A percentile compares a stretch with the other conserved stretches of the same genome.
Evolutionary conservation across 2,113 vertebrate species (phyloP).

Genomic region (Jacana jacana): DNA sequence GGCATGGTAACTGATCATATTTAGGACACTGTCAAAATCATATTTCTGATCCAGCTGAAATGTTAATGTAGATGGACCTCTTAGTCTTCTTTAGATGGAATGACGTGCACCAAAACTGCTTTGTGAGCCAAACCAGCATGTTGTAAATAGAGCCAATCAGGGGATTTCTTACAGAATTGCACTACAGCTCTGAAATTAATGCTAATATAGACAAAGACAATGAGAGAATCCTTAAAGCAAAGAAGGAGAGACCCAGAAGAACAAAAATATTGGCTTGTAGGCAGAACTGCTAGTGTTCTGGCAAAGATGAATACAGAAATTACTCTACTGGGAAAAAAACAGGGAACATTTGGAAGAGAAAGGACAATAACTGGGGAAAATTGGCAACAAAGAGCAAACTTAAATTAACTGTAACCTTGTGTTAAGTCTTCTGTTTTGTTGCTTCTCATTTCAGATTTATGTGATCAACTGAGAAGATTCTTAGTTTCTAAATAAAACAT

Average conservation of each 20-base stretch:
- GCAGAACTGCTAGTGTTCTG: slow-evolving; percentile 15
- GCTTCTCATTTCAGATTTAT: slow-evolving; percentile 4
- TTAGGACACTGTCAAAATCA: neutral
- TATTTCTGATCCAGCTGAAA: neutral
- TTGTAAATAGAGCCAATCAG: neutral
- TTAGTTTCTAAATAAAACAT: neutral
- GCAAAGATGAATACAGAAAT: slow-evolving; percentile 1
- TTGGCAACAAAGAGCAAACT: neutral
- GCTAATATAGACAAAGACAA: neutral
- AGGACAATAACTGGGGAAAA: slow-evolving; percentile 24
- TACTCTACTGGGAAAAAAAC: neutral
- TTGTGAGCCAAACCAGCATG: neutral
- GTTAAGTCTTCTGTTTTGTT: slow-evolving; percentile 2
- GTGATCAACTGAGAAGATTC: neutral
- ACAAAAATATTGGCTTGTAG: neutral
- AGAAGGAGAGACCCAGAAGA: neutral
- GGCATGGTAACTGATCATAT: neutral
- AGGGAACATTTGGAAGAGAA: slow-evolving; percentile 42
- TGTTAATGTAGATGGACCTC: neutral
- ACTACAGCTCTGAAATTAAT: neutral
- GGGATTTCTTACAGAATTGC: neutral
- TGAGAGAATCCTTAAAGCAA: neutral
- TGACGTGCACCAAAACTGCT: neutral
- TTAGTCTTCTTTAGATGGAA: neutral
- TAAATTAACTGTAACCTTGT: slow-evolving; percentile 20